Evolutionary conservation across 2,797 vertebrate species (phyloP).

Genomic region (Halcyon badia): DNA sequence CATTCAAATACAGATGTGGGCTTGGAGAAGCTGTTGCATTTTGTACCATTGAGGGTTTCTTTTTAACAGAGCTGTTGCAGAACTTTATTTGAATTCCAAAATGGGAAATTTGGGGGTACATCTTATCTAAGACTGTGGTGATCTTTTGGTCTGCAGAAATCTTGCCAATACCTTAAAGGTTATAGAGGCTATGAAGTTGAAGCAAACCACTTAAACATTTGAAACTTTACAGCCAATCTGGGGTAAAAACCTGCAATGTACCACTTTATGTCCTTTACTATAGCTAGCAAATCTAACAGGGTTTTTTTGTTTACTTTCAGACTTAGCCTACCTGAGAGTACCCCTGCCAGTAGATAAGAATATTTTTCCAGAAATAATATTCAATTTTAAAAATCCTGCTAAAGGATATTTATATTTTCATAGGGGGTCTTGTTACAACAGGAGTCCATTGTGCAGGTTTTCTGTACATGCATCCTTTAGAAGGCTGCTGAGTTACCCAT

Average conservation of each 20-base stretch:
- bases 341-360: background rate
- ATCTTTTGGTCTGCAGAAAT: slow-evolving; percentile 28
- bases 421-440: background rate
- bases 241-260: slow-evolving; percentile 46
- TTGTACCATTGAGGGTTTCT: background rate
- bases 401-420: background rate
- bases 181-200: slow-evolving; percentile 53
- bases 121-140: background rate
- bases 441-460: background rate
- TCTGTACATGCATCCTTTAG: background rate
- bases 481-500: background rate
- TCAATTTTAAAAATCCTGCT: background rate
- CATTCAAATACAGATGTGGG: background rate
- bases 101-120: background rate
- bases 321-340: background rate
- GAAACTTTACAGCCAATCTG: slow-evolving; percentile 63
- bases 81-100: background rate
- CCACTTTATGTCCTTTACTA: background rate
- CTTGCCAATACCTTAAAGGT: slow-evolving; percentile 13
- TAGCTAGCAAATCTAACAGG: slow-evolving; percentile 2
- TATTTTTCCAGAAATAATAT: background rate
- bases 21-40: background rate
- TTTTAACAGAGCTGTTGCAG: background rate
- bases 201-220: slow-evolving; percentile 54
- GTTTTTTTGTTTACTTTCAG: slow-evolving; percentile 40